A percentile compares a stretch with the other conserved stretches of the same genome.
Evolutionary conservation across 2,797 vertebrate species (phyloP).

Genomic region (Gallinago solitaria): DNA sequence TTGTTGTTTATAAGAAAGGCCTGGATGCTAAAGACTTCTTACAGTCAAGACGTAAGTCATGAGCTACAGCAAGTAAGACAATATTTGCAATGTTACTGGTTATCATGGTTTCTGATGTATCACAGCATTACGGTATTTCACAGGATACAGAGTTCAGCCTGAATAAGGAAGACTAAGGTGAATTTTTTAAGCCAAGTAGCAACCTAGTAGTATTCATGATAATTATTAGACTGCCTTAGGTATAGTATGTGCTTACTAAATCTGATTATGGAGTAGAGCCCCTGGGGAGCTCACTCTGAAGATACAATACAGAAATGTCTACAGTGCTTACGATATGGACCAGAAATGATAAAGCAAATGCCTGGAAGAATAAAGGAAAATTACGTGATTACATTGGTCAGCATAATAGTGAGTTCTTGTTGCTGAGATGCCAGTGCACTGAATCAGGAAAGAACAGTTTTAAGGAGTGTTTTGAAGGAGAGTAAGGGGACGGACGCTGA

Average conservation of each 20-base stretch:
- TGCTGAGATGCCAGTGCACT: neutral
- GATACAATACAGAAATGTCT: neutral
- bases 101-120: neutral
- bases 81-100: neutral
- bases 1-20: neutral
- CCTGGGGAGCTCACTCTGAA: neutral
- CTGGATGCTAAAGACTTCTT: neutral
- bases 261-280: neutral
- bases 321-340: neutral
- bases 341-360: neutral
- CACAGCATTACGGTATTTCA: rapidly evolving
- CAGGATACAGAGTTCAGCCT: neutral
- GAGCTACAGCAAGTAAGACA: neutral
- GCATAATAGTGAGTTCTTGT: neutral
- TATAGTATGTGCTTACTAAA: neutral
- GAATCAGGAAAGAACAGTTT: neutral
- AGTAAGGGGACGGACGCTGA: neutral
- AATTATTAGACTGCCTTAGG: neutral
- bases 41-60: neutral
- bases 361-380: neutral
- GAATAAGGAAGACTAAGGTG: neutral
- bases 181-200: neutral
- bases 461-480: neutral
- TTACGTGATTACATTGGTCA: neutral
- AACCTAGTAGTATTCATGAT: neutral